Percentiles rank a stretch among this genome's conserved stretches.
These are phyloP conservation scores for Cyanistes caeruleus DNA, from an alignment of 2,113 vertebrate species.

Conservation along the genomic window DNA sequence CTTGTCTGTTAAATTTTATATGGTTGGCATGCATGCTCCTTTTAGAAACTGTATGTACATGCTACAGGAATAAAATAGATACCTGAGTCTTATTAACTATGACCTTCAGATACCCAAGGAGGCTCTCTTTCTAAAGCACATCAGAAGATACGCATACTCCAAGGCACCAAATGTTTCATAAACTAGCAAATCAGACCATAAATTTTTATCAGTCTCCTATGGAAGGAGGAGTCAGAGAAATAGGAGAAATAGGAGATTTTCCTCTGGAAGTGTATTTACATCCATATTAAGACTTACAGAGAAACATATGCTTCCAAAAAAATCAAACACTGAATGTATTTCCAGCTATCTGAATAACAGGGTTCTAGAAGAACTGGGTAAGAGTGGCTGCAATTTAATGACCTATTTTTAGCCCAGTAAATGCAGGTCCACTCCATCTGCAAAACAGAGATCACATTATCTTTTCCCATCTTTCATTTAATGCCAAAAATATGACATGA, in stretches of 20 bases:
- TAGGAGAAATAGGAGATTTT: background rate
- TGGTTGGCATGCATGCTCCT: rapidly evolving
- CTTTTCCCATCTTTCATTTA: background rate
- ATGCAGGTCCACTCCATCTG: background rate
- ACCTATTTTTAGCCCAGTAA: background rate
- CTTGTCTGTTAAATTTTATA: background rate
- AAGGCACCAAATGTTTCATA: background rate
- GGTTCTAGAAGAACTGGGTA: background rate
- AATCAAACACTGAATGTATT: background rate
- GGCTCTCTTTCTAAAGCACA: background rate
- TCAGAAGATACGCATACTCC: background rate
- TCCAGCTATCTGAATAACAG: background rate
- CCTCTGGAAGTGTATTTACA: background rate
- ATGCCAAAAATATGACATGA: background rate
- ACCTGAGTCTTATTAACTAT: background rate
- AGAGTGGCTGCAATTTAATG: background rate
- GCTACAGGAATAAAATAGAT: background rate
- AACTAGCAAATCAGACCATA: background rate
- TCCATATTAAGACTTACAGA: background rate
- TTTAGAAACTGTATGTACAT: background rate
- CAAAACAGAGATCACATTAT: background rate
- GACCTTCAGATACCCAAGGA: background rate
- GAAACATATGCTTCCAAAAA: background rate
- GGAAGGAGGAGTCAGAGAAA: background rate
- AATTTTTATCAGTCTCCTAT: background rate